These are phyloP conservation scores for Sarcophaga variegata DNA, from an alignment of 2,888 invertebrate species.

Conservation along the genomic window DNA sequence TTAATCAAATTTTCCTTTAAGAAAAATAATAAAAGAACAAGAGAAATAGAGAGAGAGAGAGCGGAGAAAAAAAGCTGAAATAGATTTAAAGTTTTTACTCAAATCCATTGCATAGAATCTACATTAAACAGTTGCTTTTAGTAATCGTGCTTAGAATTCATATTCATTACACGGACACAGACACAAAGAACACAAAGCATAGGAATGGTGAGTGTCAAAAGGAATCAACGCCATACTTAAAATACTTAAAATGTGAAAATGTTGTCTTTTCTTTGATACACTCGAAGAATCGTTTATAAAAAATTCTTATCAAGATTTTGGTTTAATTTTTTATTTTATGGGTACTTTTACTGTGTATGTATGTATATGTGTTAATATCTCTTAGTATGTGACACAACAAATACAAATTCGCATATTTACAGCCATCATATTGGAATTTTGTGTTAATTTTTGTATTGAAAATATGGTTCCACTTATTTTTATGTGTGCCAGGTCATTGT, in stretches of 20 bases:
- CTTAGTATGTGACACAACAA: not conserved
- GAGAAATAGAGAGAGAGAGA: too few relatives aligned
- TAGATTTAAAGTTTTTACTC: conserved; percentile 38
- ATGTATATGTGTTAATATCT: not conserved
- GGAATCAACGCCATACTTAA: conserved; percentile 10
- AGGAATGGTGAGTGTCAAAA: not conserved
- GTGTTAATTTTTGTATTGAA: too few relatives aligned
- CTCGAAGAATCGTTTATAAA: conserved; percentile 74
- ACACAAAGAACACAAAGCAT: not conserved
- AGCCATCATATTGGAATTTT: too few relatives aligned
- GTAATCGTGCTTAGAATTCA: conserved; percentile 56
- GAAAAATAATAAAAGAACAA: conserved; percentile 1
- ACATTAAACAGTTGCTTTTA: conserved; percentile 8
- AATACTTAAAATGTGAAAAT: conserved; percentile 14
- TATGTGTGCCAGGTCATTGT: too few relatives aligned
- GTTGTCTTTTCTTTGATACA: conserved; percentile 7
- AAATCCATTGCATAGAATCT: conserved; percentile 12
- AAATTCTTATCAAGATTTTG: conserved; percentile 81
- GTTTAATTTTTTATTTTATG: conserved; percentile 74
- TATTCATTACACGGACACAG: conserved; percentile 4
- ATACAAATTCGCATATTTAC: not conserved
- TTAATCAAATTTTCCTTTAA: conserved; percentile 39
- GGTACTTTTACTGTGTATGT: conserved; percentile 40
- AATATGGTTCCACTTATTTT: too few relatives aligned
- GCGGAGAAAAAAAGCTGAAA: not conserved